A percentile compares a stretch with the other conserved stretches of the same genome.
Conservation (phyloP, 2,113 vertebrate genomes). For the Epinephelus moara region DNA sequence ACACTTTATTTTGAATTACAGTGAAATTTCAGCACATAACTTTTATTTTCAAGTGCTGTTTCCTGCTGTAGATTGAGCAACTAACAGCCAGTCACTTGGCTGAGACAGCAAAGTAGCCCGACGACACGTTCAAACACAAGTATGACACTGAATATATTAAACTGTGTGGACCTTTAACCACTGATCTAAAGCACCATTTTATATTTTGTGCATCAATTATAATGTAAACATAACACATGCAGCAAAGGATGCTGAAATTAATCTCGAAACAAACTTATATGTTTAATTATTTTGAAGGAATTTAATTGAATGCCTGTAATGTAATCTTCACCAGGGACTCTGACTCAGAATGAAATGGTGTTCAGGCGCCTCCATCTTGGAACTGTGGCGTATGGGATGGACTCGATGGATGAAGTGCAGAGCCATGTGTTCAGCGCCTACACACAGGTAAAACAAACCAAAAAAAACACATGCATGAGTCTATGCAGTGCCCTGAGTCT, state of each 20-base stretch:
- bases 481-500: neutral
- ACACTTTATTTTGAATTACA: no score
- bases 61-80: no score
- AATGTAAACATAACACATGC: neutral
- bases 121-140: no score
- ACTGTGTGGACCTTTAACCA: no score
- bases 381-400: slow-evolving; percentile 95
- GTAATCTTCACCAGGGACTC: slow-evolving; percentile 87
- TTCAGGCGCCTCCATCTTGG: slow-evolving; percentile 96
- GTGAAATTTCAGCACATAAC: no score
- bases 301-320: neutral
- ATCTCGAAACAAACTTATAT: neutral
- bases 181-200: neutral
- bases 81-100: no score
- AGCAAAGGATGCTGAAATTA: neutral
- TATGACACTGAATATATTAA: no score
- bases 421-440: slow-evolving; percentile 98
- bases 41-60: neutral
- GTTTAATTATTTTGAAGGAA: neutral
- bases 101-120: no score
- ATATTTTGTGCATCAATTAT: neutral
- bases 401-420: slow-evolving; percentile 99
- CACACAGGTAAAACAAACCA: slow-evolving; percentile 89
- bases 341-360: slow-evolving; percentile 98
- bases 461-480: neutral